phyloP scores from a whole-genome alignment of 2,113 vertebrate species.

The Porphyrio hochstetteri region DNA sequence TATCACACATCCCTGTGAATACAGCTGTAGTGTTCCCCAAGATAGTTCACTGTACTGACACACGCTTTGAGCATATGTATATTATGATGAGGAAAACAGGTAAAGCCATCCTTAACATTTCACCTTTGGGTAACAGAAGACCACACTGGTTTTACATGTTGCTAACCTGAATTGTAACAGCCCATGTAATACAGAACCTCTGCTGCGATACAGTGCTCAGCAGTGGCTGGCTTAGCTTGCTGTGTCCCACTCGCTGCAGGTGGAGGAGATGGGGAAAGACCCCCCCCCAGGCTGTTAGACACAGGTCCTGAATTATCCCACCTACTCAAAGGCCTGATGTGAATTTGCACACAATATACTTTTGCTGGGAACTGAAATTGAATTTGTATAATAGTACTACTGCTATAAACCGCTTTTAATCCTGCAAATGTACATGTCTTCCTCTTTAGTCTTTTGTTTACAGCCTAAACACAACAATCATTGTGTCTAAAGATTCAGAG shows the following conservation, averaged over 20 bases:
- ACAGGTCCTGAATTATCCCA: neutral
- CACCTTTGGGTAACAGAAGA: neutral
- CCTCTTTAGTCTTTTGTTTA: neutral
- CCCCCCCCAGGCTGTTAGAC: neutral
- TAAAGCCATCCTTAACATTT: neutral
- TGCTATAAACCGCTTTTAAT: neutral
- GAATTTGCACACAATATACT: neutral
- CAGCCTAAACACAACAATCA: neutral
- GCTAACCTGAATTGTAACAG: neutral
- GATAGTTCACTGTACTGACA: neutral
- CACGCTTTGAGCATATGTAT: neutral
- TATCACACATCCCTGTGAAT: neutral
- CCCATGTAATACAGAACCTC: neutral
- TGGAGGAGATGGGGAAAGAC: neutral
- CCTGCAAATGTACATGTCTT: neutral
- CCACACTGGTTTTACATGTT: neutral
- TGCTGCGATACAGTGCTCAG: neutral
- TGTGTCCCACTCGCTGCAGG: accelerated
- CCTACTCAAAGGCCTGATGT: neutral
- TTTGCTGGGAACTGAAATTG: neutral
- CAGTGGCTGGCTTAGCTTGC: neutral
- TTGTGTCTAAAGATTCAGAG: neutral
- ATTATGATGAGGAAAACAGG: neutral
- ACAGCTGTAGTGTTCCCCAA: neutral
- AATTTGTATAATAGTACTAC: neutral